Evolutionary conservation across 2,797 vertebrate genomes (phyloP), one percentile per base, ranked within the genome.

Genomic region (Helarctos malayanus): DNA sequence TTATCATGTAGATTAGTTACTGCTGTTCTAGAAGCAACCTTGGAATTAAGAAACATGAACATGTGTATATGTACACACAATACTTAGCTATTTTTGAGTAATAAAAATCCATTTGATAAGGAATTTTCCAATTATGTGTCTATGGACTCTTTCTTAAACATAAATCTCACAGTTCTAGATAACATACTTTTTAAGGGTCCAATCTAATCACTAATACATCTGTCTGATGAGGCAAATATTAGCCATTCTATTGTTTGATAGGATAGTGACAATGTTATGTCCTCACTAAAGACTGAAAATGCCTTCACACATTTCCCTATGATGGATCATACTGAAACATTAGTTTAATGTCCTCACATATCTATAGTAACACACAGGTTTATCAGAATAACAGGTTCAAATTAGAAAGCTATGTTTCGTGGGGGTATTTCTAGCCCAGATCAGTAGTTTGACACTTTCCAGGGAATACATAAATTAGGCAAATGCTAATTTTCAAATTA

Each of bases 301-400:
- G 76, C n/a, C 81, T 95, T 96, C 76, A 95, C 73, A 79, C 11
- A 68, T 52, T 96, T 95, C 38, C 4, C 97, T 97, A 95, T 95
- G 83, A 96, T 61, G 12, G 10, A 85, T 97, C 61, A 96, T 65
- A 27, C 4, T 81, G 54, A 97, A 94, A 97, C 97, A 18, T 96
- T 97, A 94, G 38, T 75, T 97, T 87, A 80, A 87, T 93, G 9
- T 5, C 38, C 41, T 91, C 47, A 76, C 21, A 97, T 95, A 98
- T 95, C 78, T 75, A 96, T 93, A 54, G 80, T 59, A 98, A 98
- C 73, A 96, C 3, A 54, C 80, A 87, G 5, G n/a, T 95, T 97
- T 98, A 96, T 94, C 71, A 95, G 92, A 56, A 3, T 79, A 98
- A 92, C 14, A 96, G 5, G 7, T 89, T 98, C 56, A 96, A 98